A percentile compares a stretch with the other conserved stretches of the same genome.
Evolutionary conservation across 2,797 vertebrate species (phyloP).

Genomic region (Lithobates pipiens): DNA sequence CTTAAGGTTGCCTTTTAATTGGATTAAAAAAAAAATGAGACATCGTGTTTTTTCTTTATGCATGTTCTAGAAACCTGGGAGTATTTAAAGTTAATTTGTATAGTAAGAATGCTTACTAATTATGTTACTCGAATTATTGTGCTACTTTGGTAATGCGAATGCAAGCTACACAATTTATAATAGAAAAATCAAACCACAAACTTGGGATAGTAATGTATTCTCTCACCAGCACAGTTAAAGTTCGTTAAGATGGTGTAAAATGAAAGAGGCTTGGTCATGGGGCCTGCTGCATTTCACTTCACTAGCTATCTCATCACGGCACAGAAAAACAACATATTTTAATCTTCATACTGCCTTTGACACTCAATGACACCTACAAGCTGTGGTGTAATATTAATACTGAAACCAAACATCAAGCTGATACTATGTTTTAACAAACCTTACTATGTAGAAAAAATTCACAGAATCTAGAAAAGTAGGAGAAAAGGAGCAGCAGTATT

Average conservation of each 20-base stretch:
- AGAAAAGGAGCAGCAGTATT: neutral
- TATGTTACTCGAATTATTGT: neutral
- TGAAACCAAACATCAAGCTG: conserved; percentile 75
- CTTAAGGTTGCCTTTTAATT: too few relatives aligned
- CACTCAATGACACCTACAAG: conserved; percentile 68
- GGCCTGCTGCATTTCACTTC: conserved; percentile 37
- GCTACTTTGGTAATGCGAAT: neutral
- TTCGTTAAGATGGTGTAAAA: conserved; percentile 16
- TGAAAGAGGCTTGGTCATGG: conserved; percentile 7
- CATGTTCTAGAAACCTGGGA: neutral
- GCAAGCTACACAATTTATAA: neutral
- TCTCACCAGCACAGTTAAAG: conserved; percentile 28
- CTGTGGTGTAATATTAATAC: conserved; percentile 73
- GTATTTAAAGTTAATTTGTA: neutral
- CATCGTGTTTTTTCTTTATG: neutral
- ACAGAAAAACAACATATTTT: conserved; percentile 52
- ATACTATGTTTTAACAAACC: conserved; percentile 63
- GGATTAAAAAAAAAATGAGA: too few relatives aligned
- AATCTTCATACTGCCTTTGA: conserved; percentile 65
- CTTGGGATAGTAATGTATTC: neutral
- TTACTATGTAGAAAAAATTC: conserved; percentile 67
- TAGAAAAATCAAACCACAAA: neutral
- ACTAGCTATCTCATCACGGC: conserved; percentile 29
- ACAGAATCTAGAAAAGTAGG: neutral
- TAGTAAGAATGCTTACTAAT: neutral